These are phyloP conservation scores for Botrylloides violaceus DNA, from an alignment of 23 tunicate species.

Conservation along the genomic window DNA sequence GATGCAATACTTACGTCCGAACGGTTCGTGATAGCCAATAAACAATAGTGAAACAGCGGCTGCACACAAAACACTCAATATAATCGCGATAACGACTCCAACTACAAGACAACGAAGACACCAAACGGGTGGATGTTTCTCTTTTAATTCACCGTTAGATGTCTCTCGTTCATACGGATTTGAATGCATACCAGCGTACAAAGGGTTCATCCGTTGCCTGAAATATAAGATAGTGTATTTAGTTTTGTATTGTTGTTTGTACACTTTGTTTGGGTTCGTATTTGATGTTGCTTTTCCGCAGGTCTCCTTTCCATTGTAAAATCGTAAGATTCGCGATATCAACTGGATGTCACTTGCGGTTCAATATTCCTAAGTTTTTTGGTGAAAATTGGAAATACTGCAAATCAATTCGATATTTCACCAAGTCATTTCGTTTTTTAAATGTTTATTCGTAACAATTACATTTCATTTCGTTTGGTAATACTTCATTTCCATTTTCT, in stretches of 20 bases:
- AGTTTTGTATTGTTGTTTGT: not conserved
- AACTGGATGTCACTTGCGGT: no score
- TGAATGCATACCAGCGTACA: constrained; percentile 20
- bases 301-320: no score
- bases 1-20: not conserved
- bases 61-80: constrained; percentile 4
- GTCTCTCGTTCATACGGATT: constrained; percentile 9
- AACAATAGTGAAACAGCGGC: not conserved
- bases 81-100: constrained; percentile 13
- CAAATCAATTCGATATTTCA: not conserved
- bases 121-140: not conserved
- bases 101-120: constrained; percentile 18
- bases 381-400: no score
- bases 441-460: no score
- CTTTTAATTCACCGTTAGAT: not conserved
- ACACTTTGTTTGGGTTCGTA: not conserved
- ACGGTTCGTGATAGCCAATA: constrained; percentile 9
- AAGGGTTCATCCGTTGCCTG: constrained; percentile 20
- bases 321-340: no score
- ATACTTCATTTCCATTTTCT: no score
- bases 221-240: not conserved
- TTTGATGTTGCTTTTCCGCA: no score
- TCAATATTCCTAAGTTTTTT: no score
- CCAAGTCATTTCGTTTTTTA: not conserved
- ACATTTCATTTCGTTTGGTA: no score